Conservation (phyloP, 2,888 invertebrate genomes). For the Sarcophaga variegata region DNA sequence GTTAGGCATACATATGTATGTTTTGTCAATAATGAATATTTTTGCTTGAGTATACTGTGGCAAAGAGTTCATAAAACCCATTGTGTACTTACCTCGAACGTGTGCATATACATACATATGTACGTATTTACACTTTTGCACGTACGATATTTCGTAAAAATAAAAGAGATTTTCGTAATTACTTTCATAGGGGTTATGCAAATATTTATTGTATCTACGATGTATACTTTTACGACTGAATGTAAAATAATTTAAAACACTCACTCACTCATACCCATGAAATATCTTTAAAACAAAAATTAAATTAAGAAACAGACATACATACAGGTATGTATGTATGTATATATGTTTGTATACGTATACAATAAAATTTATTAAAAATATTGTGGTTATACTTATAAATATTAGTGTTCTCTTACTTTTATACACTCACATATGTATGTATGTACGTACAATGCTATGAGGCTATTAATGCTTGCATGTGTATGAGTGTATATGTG, state of each 20-base stretch:
- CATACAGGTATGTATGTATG: too few species aligned
- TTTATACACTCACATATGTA: neutral
- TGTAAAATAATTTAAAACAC: neutral
- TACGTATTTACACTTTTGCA: conserved; percentile 6
- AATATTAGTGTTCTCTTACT: too few species aligned
- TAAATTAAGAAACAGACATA: neutral
- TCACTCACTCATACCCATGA: neutral
- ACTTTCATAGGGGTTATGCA: conserved; percentile 9
- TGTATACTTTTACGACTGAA: neutral
- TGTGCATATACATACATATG: too few species aligned
- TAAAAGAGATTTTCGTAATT: conserved; percentile 11
- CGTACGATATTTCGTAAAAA: neutral
- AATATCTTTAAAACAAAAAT: neutral
- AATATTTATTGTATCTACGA: neutral
- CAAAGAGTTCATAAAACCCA: neutral
- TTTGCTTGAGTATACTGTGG: neutral
- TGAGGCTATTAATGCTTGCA: too few species aligned
- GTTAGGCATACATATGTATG: too few species aligned
- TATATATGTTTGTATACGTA: neutral
- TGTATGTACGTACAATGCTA: neutral
- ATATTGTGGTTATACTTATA: too few species aligned
- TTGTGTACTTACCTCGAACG: neutral
- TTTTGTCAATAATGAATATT: neutral
- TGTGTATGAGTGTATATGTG: neutral
- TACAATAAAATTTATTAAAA: too few species aligned